These are phyloP conservation scores for Drosophila arizonae DNA, from an alignment of 1,140 invertebrate genomes.

Conservation along the genomic window DNA sequence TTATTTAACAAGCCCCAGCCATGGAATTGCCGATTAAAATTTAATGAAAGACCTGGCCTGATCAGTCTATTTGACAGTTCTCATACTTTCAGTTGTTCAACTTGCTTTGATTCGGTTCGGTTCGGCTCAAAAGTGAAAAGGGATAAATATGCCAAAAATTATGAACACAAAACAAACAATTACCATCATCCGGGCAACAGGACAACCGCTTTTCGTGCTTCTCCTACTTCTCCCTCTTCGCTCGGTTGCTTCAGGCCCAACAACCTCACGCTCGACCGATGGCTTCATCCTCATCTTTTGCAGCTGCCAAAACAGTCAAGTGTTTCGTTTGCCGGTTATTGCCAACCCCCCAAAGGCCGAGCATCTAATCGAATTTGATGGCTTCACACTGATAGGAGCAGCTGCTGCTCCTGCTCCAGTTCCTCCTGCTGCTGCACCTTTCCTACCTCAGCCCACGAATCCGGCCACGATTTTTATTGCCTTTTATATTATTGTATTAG, in stretches of 20 bases:
- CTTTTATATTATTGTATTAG: conserved; percentile 77
- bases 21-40: conserved; percentile 23
- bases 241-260: neutral
- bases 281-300: conserved; percentile 43
- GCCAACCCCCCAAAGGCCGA: conserved; percentile 38
- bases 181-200: conserved; percentile 36
- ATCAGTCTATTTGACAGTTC: no score
- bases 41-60: neutral
- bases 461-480: conserved; percentile 66
- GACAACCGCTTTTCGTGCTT: conserved; percentile 26
- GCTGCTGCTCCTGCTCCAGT: conserved; percentile 53
- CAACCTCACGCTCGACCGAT: conserved; percentile 18
- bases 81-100: conserved; percentile 2
- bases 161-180: conserved; percentile 52
- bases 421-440: conserved; percentile 24
- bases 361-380: conserved; percentile 77
- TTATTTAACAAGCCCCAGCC: conserved; percentile 21
- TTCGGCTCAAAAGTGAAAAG: conserved; percentile 1
- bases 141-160: conserved; percentile 39
- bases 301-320: conserved; percentile 57
- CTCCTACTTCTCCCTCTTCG: no score
- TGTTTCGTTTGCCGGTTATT: conserved; percentile 52
- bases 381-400: conserved; percentile 77
- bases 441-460: conserved; percentile 31
- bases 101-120: neutral